Evolutionary conservation across 2,888 invertebrate species (phyloP).

Genomic region (Helleia helle): DNA sequence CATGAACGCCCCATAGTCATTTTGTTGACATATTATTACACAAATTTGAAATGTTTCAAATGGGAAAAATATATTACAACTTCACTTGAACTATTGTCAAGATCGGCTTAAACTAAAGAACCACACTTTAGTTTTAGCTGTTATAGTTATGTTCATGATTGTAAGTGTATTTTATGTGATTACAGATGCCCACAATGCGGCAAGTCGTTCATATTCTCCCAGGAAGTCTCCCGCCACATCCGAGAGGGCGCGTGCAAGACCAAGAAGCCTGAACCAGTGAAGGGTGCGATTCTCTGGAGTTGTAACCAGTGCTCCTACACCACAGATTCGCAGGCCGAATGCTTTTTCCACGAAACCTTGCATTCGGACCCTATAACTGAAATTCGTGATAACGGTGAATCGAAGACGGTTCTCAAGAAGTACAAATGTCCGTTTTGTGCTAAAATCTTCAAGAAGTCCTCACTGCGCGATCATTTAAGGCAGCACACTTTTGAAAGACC

Average conservation of each 20-base stretch:
- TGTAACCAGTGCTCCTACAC: slow-evolving; percentile 77
- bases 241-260: slow-evolving; percentile 74
- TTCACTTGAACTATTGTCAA: no score
- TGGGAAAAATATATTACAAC: no score
- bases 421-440: slow-evolving; percentile 80
- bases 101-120: no score
- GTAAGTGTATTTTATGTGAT: no score
- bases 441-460: slow-evolving; percentile 77
- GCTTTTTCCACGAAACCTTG: slow-evolving; percentile 81
- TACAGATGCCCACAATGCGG: slow-evolving; percentile 83
- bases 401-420: slow-evolving; percentile 47
- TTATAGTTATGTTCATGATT: no score
- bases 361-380: slow-evolving; percentile 63
- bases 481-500: slow-evolving; percentile 84
- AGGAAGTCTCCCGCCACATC: slow-evolving; percentile 84
- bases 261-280: slow-evolving; percentile 27
- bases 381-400: slow-evolving; percentile 22
- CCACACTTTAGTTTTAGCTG: no score
- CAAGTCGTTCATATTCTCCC: slow-evolving; percentile 77
- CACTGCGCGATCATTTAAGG: slow-evolving; percentile 79
- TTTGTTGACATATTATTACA: no score
- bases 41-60: no score
- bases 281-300: slow-evolving; percentile 52
- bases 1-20: no score
- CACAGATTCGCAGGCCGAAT: slow-evolving; percentile 79